Base-by-base conservation (phyloP, 1,140 invertebrate species). In the Danaus melanippus region DNA sequence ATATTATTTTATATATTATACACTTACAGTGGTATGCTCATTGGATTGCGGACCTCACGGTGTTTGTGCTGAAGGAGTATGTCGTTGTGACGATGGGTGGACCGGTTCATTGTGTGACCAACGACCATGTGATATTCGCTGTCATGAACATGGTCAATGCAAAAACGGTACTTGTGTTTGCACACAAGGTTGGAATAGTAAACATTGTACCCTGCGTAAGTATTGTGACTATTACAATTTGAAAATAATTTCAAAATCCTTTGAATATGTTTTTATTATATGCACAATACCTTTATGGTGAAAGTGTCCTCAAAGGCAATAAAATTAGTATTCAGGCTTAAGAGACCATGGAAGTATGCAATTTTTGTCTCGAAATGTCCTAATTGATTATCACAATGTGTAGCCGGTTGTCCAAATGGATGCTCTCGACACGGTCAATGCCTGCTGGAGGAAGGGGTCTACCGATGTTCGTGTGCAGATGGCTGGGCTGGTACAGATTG, bases 121-220 rank as follows among this genome's bases (percentile, higher is more conserved):
- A 71, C 89, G 94, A 58, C 93, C 95, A 10, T 97, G 96, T 84
- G 95, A 97, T 75, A 78, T 90, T n/a, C 92, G 98, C 51, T 97
- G 97, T 78, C 92, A 92, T n/a, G 95, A 97, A 67, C 96, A 97
- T 72, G 98, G 98, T 0, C 95, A 97, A 79, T 99, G 98, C 86
- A 93, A 95, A 76, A 98, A 99, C 83, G 98, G 98, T 40, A 98
- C 96, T 17, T 99, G 98, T 82, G 93, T 97, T 45, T 99, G 98
- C 84, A 93, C 94, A 12, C 94, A 96, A 83, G 98, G 98, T 53
- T 99, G 97, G 97, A 99, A 98, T 87, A 97, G 97, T 60, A 91
- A 93, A 70, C 96, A 98, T 76, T 99, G 97, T 87, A 97, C 96
- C 40, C 84, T 98, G 69, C 94, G 97, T 98, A 91, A 94, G 94